Base-by-base conservation (phyloP, 2,888 invertebrate genomes). In the Tachina grossa region DNA sequence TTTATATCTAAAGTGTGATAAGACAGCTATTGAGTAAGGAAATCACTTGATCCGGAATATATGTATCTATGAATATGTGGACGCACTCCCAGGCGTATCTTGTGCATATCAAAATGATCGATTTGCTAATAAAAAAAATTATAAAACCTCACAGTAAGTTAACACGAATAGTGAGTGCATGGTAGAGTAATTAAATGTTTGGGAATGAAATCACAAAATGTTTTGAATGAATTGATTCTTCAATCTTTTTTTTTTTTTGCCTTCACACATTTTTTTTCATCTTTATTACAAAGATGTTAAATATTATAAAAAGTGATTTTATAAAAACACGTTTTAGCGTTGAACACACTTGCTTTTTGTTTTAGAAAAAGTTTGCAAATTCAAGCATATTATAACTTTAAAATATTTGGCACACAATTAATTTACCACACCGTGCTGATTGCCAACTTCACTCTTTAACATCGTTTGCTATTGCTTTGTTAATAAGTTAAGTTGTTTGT, bases 391-490 rank as follows among this genome's bases (percentile, higher is more conserved):
- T 47, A 65, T 47, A 63, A 43, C 19, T 63, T 63, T 43, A 43
- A 14, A 41, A 59, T 41, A 59, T 59, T 59, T 59, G 59, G 59
- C 39, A 41, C 41, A 57, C 39, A 22, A 31, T 59, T 59, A 59
- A 41, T 41, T 59, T 16, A 31, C 31, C 31, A 14, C 41, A 41
- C 10, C 16, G 39, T 59, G 41, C 41, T n/a, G n/a, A 39, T 31
- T 59, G 59, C 41, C 4, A 59, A 59, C 41, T 31, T 41, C 3
- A 9, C 11, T 14, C 59, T 9, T 31, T 39, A 41, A 10, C 16
- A 41, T 9, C 14, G 39, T 4, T 59, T 41, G 59, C 16, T 59
- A 39, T 22, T 39, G 59, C n/a, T 59, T n/a, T 39, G 1, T 59
- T 59, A 39, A 59, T 8, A 41, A 41, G 41, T 13, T 9, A 41